Percentiles rank a stretch among this genome's conserved stretches.
These are phyloP conservation scores for Propithecus deckenii DNA, from an alignment of 2,797 vertebrate species.

Conservation along the genomic window DNA sequence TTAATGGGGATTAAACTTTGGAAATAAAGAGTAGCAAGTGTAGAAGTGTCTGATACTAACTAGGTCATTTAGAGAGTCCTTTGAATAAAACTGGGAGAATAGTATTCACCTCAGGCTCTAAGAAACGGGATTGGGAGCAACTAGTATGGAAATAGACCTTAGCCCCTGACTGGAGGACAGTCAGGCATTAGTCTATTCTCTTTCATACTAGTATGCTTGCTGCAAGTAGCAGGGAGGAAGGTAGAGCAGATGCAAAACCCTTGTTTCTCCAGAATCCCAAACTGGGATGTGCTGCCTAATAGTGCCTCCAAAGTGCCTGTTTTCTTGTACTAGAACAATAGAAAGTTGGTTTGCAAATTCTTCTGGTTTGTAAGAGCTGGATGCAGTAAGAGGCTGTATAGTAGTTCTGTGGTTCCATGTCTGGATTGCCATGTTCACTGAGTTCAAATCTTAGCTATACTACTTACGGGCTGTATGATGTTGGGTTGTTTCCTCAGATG, in stretches of 20 bases:
- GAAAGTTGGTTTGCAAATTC: background rate
- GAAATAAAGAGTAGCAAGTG: background rate
- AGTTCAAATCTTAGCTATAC: background rate
- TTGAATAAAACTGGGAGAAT: background rate
- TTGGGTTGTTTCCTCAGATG: constrained; percentile 6
- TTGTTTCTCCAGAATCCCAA: background rate
- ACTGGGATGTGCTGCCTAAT: background rate
- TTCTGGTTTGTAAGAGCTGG: background rate
- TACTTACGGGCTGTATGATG: background rate
- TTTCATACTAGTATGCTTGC: background rate
- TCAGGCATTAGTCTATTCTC: background rate
- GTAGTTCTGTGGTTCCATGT: background rate
- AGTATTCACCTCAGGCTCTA: background rate
- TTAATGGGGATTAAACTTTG: background rate
- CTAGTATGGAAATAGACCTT: background rate
- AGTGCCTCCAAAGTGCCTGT: background rate
- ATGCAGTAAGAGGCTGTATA: background rate
- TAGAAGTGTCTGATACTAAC: background rate
- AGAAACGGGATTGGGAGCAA: background rate
- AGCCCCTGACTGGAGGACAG: background rate
- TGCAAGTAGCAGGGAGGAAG: background rate
- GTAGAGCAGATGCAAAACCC: background rate
- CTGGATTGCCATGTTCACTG: background rate
- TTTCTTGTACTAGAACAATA: constrained; percentile 28
- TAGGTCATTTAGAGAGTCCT: background rate